These are phyloP conservation scores for Melipona bicolor DNA, from an alignment of 2,888 invertebrate genomes.

Conservation along the genomic window DNA sequence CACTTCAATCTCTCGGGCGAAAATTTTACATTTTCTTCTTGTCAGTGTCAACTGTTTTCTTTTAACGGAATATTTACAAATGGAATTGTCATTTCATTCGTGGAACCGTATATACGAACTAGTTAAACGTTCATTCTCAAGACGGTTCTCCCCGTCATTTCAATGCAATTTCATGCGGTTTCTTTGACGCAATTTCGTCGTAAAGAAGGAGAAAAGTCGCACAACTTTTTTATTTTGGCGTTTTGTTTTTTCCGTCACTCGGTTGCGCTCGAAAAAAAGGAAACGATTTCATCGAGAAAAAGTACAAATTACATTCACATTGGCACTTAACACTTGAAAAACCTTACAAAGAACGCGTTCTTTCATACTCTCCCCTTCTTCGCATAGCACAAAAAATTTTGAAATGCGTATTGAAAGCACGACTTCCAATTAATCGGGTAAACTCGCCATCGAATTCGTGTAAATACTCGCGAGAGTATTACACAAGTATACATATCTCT, in stretches of 20 bases:
- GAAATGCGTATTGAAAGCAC: neutral
- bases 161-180: neutral
- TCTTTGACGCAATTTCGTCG: neutral
- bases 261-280: too few species aligned
- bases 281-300: neutral
- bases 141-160: neutral
- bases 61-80: too few species aligned
- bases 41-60: neutral
- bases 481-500: too few species aligned
- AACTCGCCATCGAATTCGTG: too few species aligned
- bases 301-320: neutral
- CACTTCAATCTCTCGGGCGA: too few species aligned
- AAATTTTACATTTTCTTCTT: too few species aligned
- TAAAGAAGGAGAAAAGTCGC: fast-evolving
- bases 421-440: too few species aligned
- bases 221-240: neutral
- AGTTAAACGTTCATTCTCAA: neutral
- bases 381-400: neutral
- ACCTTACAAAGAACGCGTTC: neutral
- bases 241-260: neutral
- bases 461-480: too few species aligned
- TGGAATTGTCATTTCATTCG: too few species aligned
- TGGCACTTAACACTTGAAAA: neutral
- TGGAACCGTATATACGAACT: too few species aligned
- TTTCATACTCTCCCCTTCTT: neutral